These are phyloP conservation scores for Myrmecobius fasciatus DNA, from an alignment of 2,113 vertebrate genomes.

Conservation along the genomic window DNA sequence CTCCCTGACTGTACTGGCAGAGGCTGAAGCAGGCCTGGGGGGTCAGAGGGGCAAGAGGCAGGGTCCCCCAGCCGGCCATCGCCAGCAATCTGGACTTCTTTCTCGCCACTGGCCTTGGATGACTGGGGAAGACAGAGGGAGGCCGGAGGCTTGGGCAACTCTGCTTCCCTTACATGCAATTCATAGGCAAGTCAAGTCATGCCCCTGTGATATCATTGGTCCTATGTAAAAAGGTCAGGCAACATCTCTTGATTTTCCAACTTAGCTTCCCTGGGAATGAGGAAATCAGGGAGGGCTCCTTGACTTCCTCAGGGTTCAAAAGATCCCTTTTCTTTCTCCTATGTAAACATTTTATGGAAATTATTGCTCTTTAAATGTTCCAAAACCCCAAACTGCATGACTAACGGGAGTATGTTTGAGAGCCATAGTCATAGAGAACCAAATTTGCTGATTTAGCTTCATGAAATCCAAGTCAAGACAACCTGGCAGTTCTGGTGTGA, in stretches of 20 bases:
- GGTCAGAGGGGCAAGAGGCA: too few relatives aligned
- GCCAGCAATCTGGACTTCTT: neutral
- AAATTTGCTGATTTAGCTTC: constrained; percentile 57
- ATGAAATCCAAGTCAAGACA: constrained; percentile 50
- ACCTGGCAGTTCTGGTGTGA: constrained; percentile 64
- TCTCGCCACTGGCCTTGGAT: neutral
- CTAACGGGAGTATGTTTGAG: constrained; percentile 51
- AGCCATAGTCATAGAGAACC: constrained; percentile 35
- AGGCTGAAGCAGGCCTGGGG: neutral
- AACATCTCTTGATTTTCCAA: neutral
- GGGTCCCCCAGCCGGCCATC: too few relatives aligned
- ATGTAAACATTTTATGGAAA: constrained; percentile 18
- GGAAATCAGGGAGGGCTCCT: neutral
- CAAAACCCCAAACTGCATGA: constrained; percentile 9
- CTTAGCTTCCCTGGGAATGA: neutral
- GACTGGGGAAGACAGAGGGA: neutral
- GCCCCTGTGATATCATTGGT: neutral
- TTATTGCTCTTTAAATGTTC: constrained; percentile 48
- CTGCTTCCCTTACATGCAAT: neutral
- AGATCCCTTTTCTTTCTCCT: neutral
- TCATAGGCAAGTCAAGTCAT: neutral
- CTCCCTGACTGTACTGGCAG: neutral
- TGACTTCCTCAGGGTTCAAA: neutral
- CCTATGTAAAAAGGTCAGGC: neutral
- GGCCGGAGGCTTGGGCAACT: neutral